Percentiles rank a stretch among this genome's conserved stretches.
Evolutionary conservation across 2,797 vertebrate species (phyloP).

Genomic region (Xerus rutilus): DNA sequence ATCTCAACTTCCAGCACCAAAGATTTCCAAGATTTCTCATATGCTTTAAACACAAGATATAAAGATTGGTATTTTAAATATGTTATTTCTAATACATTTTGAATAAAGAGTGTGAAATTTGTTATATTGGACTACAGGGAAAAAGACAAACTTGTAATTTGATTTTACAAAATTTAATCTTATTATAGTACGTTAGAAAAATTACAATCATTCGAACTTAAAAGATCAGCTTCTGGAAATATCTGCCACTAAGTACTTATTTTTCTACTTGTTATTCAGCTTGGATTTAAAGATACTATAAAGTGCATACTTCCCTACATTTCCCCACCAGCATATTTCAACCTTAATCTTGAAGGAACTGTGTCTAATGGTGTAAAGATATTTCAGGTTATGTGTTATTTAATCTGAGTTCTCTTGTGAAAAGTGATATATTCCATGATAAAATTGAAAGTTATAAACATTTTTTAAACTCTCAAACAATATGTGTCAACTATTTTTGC

Average conservation of each 20-base stretch:
- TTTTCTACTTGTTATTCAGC: slow-evolving; percentile 78
- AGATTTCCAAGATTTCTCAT: slow-evolving; percentile 57
- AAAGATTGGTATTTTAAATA: slow-evolving; percentile 6
- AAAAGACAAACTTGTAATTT: slow-evolving; percentile 52
- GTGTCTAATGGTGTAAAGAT: slow-evolving; percentile 65
- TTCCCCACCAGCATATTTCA: slow-evolving; percentile 64
- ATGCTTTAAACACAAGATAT: slow-evolving; percentile 18
- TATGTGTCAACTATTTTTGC: slow-evolving; percentile 54
- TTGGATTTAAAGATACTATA: slow-evolving; percentile 78
- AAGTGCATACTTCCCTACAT: slow-evolving; percentile 68
- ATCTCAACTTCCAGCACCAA: slow-evolving; percentile 61
- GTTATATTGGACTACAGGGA: background rate
- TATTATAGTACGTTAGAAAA: background rate
- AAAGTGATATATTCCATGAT: slow-evolving; percentile 73
- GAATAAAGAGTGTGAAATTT: slow-evolving; percentile 45
- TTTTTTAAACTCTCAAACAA: slow-evolving; percentile 57
- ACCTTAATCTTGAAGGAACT: slow-evolving; percentile 66
- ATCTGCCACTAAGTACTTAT: slow-evolving; percentile 35
- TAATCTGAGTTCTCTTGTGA: slow-evolving; percentile 74
- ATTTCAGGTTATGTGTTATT: slow-evolving; percentile 73
- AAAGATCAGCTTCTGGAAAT: slow-evolving; percentile 59
- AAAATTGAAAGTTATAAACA: slow-evolving; percentile 74
- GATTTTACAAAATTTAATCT: slow-evolving; percentile 52
- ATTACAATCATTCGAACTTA: slow-evolving; percentile 50
- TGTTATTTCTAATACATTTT: slow-evolving; percentile 37